phyloP scores from a whole-genome alignment of 2,113 vertebrate genomes.

The Xenopus borealis region DNA sequence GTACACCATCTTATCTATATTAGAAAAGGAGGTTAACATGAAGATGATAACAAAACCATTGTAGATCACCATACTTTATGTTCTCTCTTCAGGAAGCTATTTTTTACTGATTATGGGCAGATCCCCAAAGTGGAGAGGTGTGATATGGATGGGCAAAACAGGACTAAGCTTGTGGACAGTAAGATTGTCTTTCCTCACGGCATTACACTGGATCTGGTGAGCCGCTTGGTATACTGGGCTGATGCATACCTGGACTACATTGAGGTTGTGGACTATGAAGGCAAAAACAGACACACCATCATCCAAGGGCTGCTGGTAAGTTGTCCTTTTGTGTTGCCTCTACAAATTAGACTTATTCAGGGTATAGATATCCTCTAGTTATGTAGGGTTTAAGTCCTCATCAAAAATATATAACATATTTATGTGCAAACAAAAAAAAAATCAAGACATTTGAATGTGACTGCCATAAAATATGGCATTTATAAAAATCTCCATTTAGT shows the following conservation, averaged over 20 bases:
- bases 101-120: constrained; percentile 96
- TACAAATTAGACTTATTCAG: no score
- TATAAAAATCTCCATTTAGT: neutral
- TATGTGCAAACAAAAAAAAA: no score
- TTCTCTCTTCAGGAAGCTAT: constrained; percentile 77
- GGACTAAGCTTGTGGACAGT: constrained; percentile 93
- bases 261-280: constrained; percentile 94
- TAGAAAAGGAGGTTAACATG: no score
- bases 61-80: no score
- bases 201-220: constrained; percentile 92
- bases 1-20: no score
- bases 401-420: no score
- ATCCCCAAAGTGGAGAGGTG: constrained; percentile 94
- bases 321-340: no score
- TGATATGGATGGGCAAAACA: constrained; percentile 96
- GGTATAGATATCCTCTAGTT: neutral
- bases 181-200: constrained; percentile 95
- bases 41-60: no score
- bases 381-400: neutral
- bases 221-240: constrained; percentile 91
- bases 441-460: no score
- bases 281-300: constrained; percentile 93
- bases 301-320: constrained; percentile 94
- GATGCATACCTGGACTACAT: constrained; percentile 97
- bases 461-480: no score